Percentiles rank a stretch among this genome's conserved stretches.
Conservation (phyloP, 2,888 invertebrate genomes). For the Pseudanteris insignis region DNA sequence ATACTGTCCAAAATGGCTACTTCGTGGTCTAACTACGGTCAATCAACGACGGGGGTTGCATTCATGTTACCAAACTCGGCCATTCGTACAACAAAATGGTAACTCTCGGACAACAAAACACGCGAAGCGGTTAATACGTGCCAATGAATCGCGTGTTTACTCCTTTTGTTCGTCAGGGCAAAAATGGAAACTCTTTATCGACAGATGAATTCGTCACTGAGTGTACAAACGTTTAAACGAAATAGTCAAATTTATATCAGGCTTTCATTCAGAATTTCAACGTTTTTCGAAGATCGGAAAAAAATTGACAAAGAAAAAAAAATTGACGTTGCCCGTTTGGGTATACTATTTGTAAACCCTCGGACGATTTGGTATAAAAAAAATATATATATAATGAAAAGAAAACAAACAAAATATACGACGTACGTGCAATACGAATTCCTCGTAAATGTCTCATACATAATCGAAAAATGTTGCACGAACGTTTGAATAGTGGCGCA, state of each 20-base stretch:
- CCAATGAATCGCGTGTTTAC: too few relatives aligned
- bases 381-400: not conserved
- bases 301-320: slow-evolving; percentile 12
- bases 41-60: slow-evolving; percentile 20
- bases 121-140: too few relatives aligned
- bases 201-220: too few relatives aligned
- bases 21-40: slow-evolving; percentile 38
- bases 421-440: too few relatives aligned
- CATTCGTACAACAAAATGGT: slow-evolving; percentile 6
- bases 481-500: slow-evolving; percentile 16
- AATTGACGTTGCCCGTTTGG: slow-evolving; percentile 16
- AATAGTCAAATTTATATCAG: slow-evolving; percentile 2
- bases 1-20: slow-evolving; percentile 40
- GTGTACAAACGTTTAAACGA: not conserved
- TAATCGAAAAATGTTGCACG: slow-evolving; percentile 25
- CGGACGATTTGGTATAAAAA: slow-evolving; percentile 11
- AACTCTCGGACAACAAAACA: not conserved
- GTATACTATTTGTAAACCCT: not conserved
- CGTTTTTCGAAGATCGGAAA: not conserved
- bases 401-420: too few relatives aligned
- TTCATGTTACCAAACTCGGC: slow-evolving; percentile 13
- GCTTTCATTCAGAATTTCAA: not conserved
- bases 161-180: too few relatives aligned
- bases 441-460: too few relatives aligned
- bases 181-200: too few relatives aligned